Base-by-base conservation (phyloP, 53 echinoderm and acorn worm genomes). In the Mesocentrotus franciscanus region DNA sequence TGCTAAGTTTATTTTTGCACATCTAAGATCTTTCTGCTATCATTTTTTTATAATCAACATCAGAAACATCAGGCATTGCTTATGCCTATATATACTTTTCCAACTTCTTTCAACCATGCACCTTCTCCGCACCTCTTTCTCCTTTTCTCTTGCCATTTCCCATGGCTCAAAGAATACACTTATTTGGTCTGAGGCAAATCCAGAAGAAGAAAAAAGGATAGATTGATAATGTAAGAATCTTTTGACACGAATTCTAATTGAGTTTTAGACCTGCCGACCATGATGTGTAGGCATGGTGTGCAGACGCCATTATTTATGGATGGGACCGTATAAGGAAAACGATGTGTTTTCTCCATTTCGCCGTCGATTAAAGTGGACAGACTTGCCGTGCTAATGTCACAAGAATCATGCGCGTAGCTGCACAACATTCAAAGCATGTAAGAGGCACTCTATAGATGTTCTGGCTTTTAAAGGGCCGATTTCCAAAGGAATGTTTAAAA, bases 291-390 rank as follows among this genome's bases (percentile, higher is more conserved):
- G 56, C 60, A 35, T 17, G 90, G 90, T 60, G 60, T 49, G 60
- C 60, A 90, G 30, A 60, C 58, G 60, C 15, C 33, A 90, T 90
- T 60, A 90, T 30, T 90, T 90, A 90, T 90, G 90, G 29, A 90
- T 60, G 90, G 60, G 90, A 90, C 81, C 20, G 81, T 16, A n/a
- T n/a, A 64, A 39, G 22, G 30, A 33, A 76, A 33, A 13, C 14
- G 33, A 76, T 76, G 36, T 36, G 42, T 81, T 20, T 78, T 30
- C 33, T 76, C 68, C 68, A 68, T 68, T 68, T 29, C 14, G 81
- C 42, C 39, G 36, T 9, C 15, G 36, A 81, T 81, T 13, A 32
- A 76, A 13, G 76, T 32, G 4, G 76, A 76, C 76, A 32, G 30
- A 33, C 4, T 81, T 42, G 36, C 33, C 36, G 18, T 42, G 22